Percentiles rank a stretch among this genome's conserved stretches.
These are phyloP conservation scores for Cybosia mesomella DNA, from an alignment of 2,888 invertebrate genomes.

Conservation along the genomic window DNA sequence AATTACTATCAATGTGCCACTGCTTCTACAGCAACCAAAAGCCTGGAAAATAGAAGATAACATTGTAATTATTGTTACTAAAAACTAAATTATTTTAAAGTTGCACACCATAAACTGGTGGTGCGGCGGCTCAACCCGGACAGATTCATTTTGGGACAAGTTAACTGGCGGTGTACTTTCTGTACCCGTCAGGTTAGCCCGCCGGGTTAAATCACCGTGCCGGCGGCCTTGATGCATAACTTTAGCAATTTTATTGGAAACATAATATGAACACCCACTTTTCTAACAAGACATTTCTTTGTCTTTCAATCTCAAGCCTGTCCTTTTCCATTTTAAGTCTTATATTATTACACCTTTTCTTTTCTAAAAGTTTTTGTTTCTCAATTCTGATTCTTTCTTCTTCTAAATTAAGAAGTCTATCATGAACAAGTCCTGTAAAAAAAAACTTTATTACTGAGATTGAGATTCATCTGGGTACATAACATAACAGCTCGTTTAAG, in stretches of 20 bases:
- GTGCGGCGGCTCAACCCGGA: too few relatives aligned
- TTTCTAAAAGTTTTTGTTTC: constrained; percentile 71
- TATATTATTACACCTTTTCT: constrained; percentile 72
- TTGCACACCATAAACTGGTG: too few relatives aligned
- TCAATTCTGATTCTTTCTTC: constrained; percentile 72
- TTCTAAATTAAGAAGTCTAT: constrained; percentile 68
- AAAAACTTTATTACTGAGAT: background rate
- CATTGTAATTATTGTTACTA: background rate
- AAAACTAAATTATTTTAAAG: background rate
- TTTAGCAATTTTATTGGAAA: background rate
- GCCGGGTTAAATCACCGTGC: too few relatives aligned
- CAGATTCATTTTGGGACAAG: too few relatives aligned
- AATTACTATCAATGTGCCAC: constrained; percentile 50
- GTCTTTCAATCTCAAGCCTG: constrained; percentile 69
- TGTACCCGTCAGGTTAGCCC: too few relatives aligned
- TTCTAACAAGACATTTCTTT: constrained; percentile 68
- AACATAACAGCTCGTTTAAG: background rate
- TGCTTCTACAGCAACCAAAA: constrained; percentile 67
- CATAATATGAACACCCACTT: constrained; percentile 52
- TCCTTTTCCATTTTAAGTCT: constrained; percentile 72
- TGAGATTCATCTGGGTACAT: background rate
- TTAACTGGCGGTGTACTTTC: too few relatives aligned
- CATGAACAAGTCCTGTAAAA: constrained; percentile 64
- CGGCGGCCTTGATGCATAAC: too few relatives aligned
- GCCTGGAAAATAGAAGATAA: constrained; percentile 46